Base-by-base conservation (phyloP, 2,113 vertebrate genomes). In the Cephalopterus ornatus region DNA sequence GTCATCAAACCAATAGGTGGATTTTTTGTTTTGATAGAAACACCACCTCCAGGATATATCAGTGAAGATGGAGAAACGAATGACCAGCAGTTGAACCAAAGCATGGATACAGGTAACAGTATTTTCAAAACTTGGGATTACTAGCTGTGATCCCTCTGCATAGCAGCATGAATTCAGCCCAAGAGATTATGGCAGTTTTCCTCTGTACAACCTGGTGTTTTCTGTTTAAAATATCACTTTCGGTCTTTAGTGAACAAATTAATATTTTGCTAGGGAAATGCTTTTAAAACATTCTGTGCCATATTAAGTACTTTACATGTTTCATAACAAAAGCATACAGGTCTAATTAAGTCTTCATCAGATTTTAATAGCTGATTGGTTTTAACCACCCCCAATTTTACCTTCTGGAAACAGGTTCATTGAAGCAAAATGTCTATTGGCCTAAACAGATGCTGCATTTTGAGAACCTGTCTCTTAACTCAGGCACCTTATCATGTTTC, bases 1-100 rank as follows among this genome's bases (percentile, higher is more conserved):
- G 28, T 56, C 19, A 13, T 30, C 87, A 33, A 85, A 82, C 21
- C 49, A 59, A 23, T 59, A 47, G 4, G 14, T 81, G 22, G 30
- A 27, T 22, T 13, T 22, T 53, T 33, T 13, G 28, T 59, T 62
- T 78, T 62, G 95, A 28, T 96, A 99, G 99, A 99, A 98, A 99
- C 99, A 14, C 99, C 99, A 87, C 99, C 99, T 50, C 99, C 99
- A 24, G 99, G 99, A 39, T 99, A 99, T 95, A 99, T 99, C 97
- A 99, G 99, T 98, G 99, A 99, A 98, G 99, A 99, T 99, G 99
- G 99, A 93, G 99, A 99, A 96, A 99, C 99, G 24, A 99, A 98
- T 62, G 99, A 99, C 97, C 99, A 99, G 81, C 99, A 99, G 97
- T 98, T 99, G 98, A 99, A 99, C 98, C 99, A 99, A 98, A 99